Percentiles rank a stretch among this genome's conserved stretches.
phyloP scores from a whole-genome alignment of 2,113 vertebrate species.

The Nerophis ophidion region DNA sequence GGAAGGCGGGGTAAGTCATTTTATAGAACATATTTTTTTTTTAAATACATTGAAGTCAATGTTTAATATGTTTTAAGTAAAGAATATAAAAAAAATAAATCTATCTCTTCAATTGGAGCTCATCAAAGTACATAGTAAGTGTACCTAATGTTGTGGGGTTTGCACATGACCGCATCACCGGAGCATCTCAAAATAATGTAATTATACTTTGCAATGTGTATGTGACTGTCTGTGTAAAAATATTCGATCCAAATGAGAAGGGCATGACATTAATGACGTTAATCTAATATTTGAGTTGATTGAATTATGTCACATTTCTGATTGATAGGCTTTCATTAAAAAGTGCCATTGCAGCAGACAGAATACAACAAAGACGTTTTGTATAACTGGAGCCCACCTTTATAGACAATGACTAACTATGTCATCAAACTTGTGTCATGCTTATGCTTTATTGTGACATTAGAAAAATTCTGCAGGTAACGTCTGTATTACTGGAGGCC shows the following conservation, averaged over 20 bases:
- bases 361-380: not conserved
- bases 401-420: too few relatives aligned
- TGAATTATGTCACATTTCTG: not conserved
- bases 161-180: not conserved
- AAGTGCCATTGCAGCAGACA: not conserved
- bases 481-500: not conserved
- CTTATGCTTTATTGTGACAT: not conserved
- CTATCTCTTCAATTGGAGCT: not conserved
- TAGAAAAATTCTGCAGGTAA: not conserved
- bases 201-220: not conserved
- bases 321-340: not conserved
- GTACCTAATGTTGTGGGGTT: not conserved
- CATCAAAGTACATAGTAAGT: not conserved
- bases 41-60: not conserved
- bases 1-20: too few relatives aligned
- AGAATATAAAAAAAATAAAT: not conserved
- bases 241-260: too few relatives aligned
- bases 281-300: not conserved
- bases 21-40: too few relatives aligned
- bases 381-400: not conserved
- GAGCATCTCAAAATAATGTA: not conserved
- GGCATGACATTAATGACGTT: not conserved
- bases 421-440: too few relatives aligned
- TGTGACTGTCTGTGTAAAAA: not conserved
- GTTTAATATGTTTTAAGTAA: not conserved